Percentiles rank a stretch among this genome's conserved stretches.
Conservation (phyloP, 2,797 vertebrate genomes). For the Alosa sapidissima region DNA sequence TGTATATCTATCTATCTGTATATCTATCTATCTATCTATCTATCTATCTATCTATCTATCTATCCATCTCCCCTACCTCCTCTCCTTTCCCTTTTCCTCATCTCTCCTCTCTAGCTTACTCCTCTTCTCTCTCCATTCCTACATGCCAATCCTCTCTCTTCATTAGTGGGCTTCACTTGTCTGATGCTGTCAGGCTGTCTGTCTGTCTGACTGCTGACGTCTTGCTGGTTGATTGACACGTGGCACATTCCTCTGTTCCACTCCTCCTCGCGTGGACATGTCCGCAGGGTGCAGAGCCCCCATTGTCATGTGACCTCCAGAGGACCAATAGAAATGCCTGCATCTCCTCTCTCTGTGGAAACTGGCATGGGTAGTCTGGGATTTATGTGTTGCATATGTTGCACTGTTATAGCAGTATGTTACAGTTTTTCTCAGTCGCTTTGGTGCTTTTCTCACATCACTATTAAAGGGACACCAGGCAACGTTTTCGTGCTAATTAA, state of each 20-base stretch:
- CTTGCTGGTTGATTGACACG: background rate
- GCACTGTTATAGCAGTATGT: too few relatives aligned
- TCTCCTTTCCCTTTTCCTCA: background rate
- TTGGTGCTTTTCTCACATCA: too few relatives aligned
- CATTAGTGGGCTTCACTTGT: conserved; percentile 10
- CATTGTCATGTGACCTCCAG: background rate
- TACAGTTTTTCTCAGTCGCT: too few relatives aligned
- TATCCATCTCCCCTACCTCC: background rate
- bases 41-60: too few relatives aligned
- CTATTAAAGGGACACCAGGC: too few relatives aligned
- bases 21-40: too few relatives aligned
- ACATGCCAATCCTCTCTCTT: background rate
- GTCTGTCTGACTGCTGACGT: background rate
- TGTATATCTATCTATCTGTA: too few relatives aligned
- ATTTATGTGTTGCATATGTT: too few relatives aligned
- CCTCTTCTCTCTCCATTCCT: background rate
- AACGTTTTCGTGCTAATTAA: too few relatives aligned
- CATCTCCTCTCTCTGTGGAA: background rate
- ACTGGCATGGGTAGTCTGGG: background rate
- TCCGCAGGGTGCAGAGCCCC: background rate
- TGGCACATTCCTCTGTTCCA: background rate
- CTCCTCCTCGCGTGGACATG: background rate
- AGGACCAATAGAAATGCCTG: background rate
- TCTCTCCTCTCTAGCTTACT: background rate
- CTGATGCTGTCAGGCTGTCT: conserved; percentile 5